phyloP scores from a whole-genome alignment of 1,140 invertebrate species.

The Eciton burchellii region DNA sequence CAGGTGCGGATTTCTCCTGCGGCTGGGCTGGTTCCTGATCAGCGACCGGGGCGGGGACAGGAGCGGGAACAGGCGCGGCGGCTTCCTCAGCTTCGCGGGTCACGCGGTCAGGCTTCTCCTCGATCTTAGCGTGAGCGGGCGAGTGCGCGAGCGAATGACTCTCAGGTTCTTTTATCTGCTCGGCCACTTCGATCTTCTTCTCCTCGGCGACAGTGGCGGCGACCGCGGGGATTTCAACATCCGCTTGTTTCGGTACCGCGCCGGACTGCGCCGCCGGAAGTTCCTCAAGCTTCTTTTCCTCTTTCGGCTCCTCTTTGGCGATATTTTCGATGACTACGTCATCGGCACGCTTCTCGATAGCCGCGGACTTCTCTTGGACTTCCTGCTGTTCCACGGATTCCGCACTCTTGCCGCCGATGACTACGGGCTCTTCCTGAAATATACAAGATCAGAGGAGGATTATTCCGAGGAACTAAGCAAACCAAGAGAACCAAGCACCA shows the following conservation, averaged over 20 bases:
- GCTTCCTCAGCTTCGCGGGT: constrained; percentile 80
- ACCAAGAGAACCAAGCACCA: background rate
- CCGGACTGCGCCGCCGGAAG: constrained; percentile 17
- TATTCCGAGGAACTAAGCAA: background rate
- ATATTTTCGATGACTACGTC: constrained; percentile 60
- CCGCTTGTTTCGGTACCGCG: constrained; percentile 46
- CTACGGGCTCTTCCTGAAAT: constrained; percentile 42
- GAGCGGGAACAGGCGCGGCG: constrained; percentile 22
- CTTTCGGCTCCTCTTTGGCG: constrained; percentile 60
- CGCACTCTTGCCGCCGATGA: constrained; percentile 41
- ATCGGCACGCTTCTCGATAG: constrained; percentile 66
- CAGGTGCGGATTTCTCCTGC: constrained; percentile 23
- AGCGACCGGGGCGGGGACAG: constrained; percentile 27
- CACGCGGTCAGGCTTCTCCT: constrained; percentile 80
- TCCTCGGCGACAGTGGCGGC: constrained; percentile 16
- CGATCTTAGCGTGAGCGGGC: constrained; percentile 60
- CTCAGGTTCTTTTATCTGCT: constrained; percentile 40
- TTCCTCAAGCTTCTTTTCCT: constrained; percentile 70
- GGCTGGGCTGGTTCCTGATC: constrained; percentile 45
- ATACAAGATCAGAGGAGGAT: background rate
- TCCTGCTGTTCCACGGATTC: constrained; percentile 1
- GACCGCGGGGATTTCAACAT: background rate
- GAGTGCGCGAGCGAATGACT: constrained; percentile 32
- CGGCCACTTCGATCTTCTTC: constrained; percentile 55
- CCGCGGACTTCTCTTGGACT: constrained; percentile 7